Base-by-base conservation (phyloP, 2,888 invertebrate species). In the Branchipolynoe longqiensis region DNA sequence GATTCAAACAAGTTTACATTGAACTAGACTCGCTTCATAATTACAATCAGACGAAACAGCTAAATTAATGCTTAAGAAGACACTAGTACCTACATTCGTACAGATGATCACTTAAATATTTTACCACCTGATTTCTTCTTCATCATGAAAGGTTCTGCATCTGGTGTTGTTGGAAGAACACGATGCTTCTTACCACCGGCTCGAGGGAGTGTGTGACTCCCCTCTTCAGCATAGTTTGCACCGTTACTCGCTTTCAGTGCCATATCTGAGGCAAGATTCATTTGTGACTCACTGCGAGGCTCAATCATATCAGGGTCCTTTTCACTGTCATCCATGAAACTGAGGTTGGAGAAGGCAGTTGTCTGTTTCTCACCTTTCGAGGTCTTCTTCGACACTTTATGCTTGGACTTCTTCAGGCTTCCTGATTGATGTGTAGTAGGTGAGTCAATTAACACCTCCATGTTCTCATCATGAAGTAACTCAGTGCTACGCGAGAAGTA, bases 131-230 rank as follows among this genome's bases (percentile, higher is more conserved):
- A 54, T 58, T 84, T 84, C 84, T 74, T 84, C 58, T 84, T 84
- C 33, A 56, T 38, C 22, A 59, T 58, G 59, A 84, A 84, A 56
- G 84, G 84, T 59, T 84, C 84, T 28, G 78, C 41, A 14, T 74
- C 74, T 33, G 73, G 73, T 22, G 74, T 28, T 28, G 36, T 59
- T 1, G 78, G 56, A 28, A 84, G 38, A 8, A 74, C 58, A 54
- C 62, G 48, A 56, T 87, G 85, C 58, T 88, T 88, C 59, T 86
- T 87, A 41, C 82, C 69, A 36, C 87, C 87, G 28, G 84, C 83
- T 56, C 86, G 84, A 6, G 88, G 88, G 25, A 88, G 81, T 4
- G 88, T 88, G 59, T 88, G 87, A 38, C 85, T 85, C 31, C 86
- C 86, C 73, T 85, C 86, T 38, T 82, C 56, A 8, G 25, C 54